A percentile compares a stretch with the other conserved stretches of the same genome.
phyloP scores from a whole-genome alignment of 2,797 vertebrate genomes.

The Sebastes vulpes region DNA sequence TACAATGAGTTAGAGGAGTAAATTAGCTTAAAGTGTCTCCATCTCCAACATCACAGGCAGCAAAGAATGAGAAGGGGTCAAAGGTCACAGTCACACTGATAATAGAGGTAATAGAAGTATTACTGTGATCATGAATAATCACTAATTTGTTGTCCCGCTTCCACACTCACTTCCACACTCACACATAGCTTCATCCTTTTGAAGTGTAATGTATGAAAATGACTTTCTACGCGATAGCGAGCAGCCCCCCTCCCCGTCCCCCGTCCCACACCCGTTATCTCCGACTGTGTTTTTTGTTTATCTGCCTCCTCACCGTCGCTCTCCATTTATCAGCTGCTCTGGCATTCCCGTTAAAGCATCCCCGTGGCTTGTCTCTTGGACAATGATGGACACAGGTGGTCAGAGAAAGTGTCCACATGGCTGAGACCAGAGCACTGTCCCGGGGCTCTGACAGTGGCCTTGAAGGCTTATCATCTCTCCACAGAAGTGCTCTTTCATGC shows the following conservation, averaged over 20 bases:
- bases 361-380: constrained; percentile 56
- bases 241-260: constrained; percentile 9
- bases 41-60: not conserved
- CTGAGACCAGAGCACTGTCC: constrained; percentile 62
- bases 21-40: constrained; percentile 4
- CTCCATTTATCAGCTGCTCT: constrained; percentile 71
- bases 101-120: constrained; percentile 8
- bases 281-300: constrained; percentile 61
- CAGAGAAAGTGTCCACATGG: constrained; percentile 58
- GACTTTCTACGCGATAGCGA: constrained; percentile 41
- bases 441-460: constrained; percentile 69
- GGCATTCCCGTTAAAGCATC: constrained; percentile 58
- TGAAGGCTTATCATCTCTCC: constrained; percentile 82
- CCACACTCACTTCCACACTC: not conserved
- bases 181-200: constrained; percentile 24
- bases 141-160: not conserved
- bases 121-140: constrained; percentile 24
- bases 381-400: constrained; percentile 79
- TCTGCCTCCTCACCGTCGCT: constrained; percentile 58
- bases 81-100: constrained; percentile 22
- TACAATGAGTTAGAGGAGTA: not conserved
- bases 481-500: constrained; percentile 85
- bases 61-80: constrained; percentile 2
- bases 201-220: constrained; percentile 70
- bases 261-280: constrained; percentile 51